phyloP scores from a whole-genome alignment of 1,140 invertebrate species.

The Littorina saxatilis region DNA sequence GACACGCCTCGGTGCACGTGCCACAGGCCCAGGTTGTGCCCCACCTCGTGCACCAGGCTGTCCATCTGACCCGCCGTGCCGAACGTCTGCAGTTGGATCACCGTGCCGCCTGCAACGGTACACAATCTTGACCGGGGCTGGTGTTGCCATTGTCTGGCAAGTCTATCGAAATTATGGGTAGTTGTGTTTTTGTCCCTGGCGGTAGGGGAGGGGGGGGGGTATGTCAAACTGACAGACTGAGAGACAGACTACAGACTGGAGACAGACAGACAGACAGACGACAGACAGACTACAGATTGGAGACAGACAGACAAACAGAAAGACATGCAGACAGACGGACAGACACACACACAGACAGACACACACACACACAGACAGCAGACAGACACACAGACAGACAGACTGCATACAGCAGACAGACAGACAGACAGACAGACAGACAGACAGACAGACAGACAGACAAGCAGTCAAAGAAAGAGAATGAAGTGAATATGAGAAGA shows the following conservation, averaged over 20 bases:
- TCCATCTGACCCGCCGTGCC: slow-evolving; percentile 53
- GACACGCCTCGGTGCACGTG: slow-evolving; percentile 73
- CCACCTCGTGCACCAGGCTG: slow-evolving; percentile 71
- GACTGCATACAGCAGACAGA: not conserved
- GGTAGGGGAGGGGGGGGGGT: too few relatives aligned
- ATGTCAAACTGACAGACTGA: not conserved
- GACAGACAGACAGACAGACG: not conserved
- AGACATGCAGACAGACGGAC: not conserved
- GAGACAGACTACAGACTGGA: not conserved
- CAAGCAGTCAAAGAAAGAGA: not conserved
- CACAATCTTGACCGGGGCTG: not conserved
- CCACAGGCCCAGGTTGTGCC: slow-evolving; percentile 72
- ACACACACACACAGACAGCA: not conserved
- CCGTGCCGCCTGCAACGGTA: slow-evolving; percentile 60
- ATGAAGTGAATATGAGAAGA: not conserved
- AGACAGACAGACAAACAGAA: not conserved
- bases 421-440: not conserved
- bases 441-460: not conserved
- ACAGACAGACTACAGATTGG: too few relatives aligned
- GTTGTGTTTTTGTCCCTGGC: too few relatives aligned
- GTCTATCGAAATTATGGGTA: too few relatives aligned
- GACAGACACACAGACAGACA: too few relatives aligned
- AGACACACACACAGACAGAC: not conserved
- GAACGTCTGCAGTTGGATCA: slow-evolving; percentile 63
- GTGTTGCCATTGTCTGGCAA: too few relatives aligned